Base-by-base conservation (phyloP, 2,113 vertebrate genomes). In the Perca flavescens region DNA sequence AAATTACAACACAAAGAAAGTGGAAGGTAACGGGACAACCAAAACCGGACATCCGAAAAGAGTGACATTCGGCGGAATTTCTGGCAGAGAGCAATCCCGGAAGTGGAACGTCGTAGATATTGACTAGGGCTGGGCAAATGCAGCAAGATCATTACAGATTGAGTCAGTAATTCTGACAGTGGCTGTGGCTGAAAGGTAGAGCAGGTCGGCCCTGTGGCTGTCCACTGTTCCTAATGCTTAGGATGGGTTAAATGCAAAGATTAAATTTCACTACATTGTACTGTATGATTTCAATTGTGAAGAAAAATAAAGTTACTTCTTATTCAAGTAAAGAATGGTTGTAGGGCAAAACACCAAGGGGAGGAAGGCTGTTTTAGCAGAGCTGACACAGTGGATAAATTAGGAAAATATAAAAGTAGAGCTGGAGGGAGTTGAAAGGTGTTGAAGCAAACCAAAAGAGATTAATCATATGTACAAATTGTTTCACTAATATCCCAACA, bases 401-500 rank as follows among this genome's bases (percentile, higher is more conserved):
- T 36, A 71, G 2, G 0, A 54, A 67, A 68, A 65, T 25, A 50
- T 9, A 54, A 5, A 60, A 49, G 74, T 53, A 54, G 52, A 78
- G 36, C 56, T 36, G 5, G 34, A 78, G 54, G 65, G 68, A 54
- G 17, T 8, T 43, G 19, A 73, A 60, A 70, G 66, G 22, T 47
- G 60, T 68, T 62, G 67, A 40, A 74, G 17, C 63, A 77, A 79
- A 83, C 28, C 61, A 61, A 87, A 85, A 66, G 8, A 61, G 22
- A 86, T 85, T 10, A 57, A 67, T 84, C 17, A 74, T 40, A 57
- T 74, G 61, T 47, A n/a, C 36, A 79, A 57, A 73, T 2, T 65
- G 66, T 86, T 86, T 68, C 19, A 28, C 43, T 70, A 40, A 58
- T 34, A 57, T 66, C 19, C 50, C 16, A 66, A 79, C 68, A 50